Conservation (phyloP, 2,113 vertebrate species). For the Catagonus wagneri region DNA sequence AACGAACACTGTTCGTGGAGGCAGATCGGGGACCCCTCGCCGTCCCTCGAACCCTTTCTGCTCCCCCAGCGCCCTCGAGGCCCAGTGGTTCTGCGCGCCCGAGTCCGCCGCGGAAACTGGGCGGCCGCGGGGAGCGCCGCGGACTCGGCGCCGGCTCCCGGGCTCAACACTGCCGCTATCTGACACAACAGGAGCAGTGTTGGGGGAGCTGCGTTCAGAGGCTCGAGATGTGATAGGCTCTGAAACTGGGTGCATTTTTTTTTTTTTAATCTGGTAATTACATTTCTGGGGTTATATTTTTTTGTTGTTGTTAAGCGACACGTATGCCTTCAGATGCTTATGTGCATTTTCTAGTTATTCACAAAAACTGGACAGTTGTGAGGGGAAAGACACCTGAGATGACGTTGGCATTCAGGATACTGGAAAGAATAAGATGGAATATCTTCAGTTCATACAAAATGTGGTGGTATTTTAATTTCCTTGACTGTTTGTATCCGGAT, state of each 20-base stretch:
- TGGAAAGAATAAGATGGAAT: background rate
- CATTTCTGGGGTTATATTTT: conserved; percentile 52
- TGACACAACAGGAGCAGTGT: conserved; percentile 87
- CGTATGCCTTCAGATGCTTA: conserved; percentile 50
- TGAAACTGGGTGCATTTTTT: conserved; percentile 54
- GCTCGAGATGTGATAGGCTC: conserved; percentile 68
- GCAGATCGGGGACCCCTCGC: conserved; percentile 39
- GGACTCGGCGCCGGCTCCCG: conserved; percentile 81
- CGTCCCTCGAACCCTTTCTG: conserved; percentile 52
- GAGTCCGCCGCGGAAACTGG: conserved; percentile 78
- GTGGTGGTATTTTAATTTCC: background rate
- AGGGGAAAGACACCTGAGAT: background rate
- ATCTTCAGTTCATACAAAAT: conserved; percentile 38
- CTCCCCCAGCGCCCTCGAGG: conserved; percentile 61
- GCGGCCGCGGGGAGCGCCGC: conserved; percentile 79
- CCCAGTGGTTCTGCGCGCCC: conserved; percentile 62
- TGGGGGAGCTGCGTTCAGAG: conserved; percentile 50
- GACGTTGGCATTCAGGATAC: background rate
- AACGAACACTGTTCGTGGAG: conserved; percentile 66
- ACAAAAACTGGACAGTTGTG: background rate
- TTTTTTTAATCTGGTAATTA: conserved; percentile 76
- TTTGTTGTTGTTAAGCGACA: conserved; percentile 56
- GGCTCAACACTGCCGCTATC: conserved; percentile 89
- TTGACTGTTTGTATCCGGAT: background rate
- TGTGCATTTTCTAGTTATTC: conserved; percentile 53